Conservation (phyloP, 2,113 vertebrate species). For the Mastomys natalensis region DNA sequence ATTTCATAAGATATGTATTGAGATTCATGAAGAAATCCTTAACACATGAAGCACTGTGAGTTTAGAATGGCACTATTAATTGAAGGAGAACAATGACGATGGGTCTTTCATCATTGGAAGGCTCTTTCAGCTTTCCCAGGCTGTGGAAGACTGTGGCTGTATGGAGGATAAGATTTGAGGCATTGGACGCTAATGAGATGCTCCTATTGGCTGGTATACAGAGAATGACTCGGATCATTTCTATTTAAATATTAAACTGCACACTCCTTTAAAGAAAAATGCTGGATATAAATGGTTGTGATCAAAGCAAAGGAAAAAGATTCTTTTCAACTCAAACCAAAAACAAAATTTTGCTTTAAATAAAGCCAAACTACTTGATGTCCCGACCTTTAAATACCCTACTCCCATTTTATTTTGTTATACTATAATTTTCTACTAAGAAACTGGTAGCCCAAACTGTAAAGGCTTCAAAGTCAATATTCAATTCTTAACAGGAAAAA, state of each 20-base stretch:
- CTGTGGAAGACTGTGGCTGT: conserved; percentile 4
- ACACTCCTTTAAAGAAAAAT: conserved; percentile 4
- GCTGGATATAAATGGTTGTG: conserved; percentile 35
- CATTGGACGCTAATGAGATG: conserved; percentile 44
- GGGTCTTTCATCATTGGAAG: no score
- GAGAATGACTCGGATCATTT: conserved; percentile 12
- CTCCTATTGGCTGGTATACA: conserved; percentile 49
- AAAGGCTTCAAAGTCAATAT: conserved; percentile 30
- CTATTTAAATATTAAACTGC: conserved; percentile 45
- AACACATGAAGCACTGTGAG: background rate
- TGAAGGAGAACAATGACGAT: background rate
- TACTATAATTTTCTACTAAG: conserved; percentile 20
- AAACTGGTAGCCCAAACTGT: conserved; percentile 2
- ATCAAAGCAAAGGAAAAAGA: conserved; percentile 38
- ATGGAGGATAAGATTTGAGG: conserved; percentile 45
- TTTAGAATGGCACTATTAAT: background rate
- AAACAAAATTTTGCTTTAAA: background rate
- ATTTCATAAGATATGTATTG: conserved; percentile 19
- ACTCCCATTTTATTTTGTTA: conserved; percentile 41
- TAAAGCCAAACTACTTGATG: background rate
- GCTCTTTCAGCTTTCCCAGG: conserved; percentile 25
- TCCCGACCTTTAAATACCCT: background rate
- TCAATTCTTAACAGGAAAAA: background rate
- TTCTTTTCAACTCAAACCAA: conserved; percentile 22
- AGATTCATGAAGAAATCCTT: conserved; percentile 46